These are phyloP conservation scores for Unio delphinus DNA, from an alignment of 2,888 invertebrate species.

Conservation along the genomic window DNA sequence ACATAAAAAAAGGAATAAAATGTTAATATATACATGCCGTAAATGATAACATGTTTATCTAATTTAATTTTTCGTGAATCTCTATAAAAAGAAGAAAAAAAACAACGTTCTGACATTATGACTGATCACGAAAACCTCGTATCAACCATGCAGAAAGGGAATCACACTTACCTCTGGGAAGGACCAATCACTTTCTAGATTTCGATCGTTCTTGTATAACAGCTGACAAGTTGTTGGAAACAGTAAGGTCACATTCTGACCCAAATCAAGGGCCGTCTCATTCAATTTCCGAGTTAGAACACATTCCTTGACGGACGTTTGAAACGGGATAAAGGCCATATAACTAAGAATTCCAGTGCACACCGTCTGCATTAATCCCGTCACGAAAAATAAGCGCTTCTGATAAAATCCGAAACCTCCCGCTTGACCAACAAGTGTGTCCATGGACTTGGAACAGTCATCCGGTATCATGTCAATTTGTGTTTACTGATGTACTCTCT, in stretches of 20 bases:
- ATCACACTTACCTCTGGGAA: slow-evolving; percentile 27
- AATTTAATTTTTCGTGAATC: too few species aligned
- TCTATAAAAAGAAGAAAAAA: too few species aligned
- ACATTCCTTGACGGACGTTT: slow-evolving; percentile 21
- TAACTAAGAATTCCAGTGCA: slow-evolving; percentile 44
- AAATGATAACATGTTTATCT: too few species aligned
- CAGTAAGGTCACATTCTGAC: slow-evolving; percentile 17
- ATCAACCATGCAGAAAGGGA: too few species aligned
- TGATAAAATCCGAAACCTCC: slow-evolving; percentile 59
- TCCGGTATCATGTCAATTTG: slow-evolving; percentile 31
- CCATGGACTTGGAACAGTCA: slow-evolving; percentile 52
- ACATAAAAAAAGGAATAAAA: too few species aligned
- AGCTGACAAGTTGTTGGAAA: slow-evolving; percentile 14
- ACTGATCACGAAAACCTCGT: too few species aligned
- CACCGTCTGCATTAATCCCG: slow-evolving; percentile 44
- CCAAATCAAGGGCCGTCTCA: slow-evolving; percentile 9
- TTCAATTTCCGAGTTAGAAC: slow-evolving; percentile 9
- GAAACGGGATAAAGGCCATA: slow-evolving; percentile 31
- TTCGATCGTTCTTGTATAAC: slow-evolving; percentile 21
- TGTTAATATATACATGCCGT: too few species aligned
- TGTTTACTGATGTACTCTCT: neutral
- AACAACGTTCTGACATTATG: too few species aligned
- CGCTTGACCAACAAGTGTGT: slow-evolving; percentile 49
- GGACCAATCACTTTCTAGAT: slow-evolving; percentile 24
- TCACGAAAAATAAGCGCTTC: slow-evolving; percentile 48